These are phyloP conservation scores for Hoplostethus atlanticus DNA, from an alignment of 2,797 vertebrate genomes.

Conservation along the genomic window DNA sequence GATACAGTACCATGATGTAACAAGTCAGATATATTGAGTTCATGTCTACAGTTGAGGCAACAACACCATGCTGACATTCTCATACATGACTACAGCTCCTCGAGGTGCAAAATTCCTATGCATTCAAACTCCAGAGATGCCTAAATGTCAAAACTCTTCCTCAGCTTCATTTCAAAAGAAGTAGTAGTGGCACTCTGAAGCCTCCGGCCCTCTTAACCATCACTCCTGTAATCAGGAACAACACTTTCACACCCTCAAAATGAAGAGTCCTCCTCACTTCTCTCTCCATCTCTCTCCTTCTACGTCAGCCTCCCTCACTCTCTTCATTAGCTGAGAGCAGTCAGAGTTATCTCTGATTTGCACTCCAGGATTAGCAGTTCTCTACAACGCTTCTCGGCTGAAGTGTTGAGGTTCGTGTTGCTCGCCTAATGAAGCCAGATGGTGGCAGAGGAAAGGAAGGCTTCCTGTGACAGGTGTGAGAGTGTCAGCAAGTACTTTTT, in stretches of 20 bases:
- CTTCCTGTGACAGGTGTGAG: neutral
- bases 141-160: slow-evolving; percentile 30
- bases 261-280: slow-evolving; percentile 49
- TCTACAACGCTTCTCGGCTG: slow-evolving; percentile 50
- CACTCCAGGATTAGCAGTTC: slow-evolving; percentile 65
- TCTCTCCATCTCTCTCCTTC: slow-evolving; percentile 37
- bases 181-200: slow-evolving; percentile 16
- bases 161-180: slow-evolving; percentile 4
- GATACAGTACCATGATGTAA: neutral
- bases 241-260: slow-evolving; percentile 42
- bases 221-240: slow-evolving; percentile 57
- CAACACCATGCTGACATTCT: neutral
- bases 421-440: slow-evolving; percentile 35
- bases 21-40: neutral
- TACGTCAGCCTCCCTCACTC: slow-evolving; percentile 47
- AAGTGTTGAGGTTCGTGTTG: slow-evolving; percentile 48
- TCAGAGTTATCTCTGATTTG: slow-evolving; percentile 64
- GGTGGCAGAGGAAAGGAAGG: slow-evolving; percentile 11
- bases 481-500: neutral
- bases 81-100: neutral
- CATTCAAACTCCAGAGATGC: slow-evolving; percentile 20
- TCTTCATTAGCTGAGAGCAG: slow-evolving; percentile 65
- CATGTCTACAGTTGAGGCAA: slow-evolving; percentile 13
- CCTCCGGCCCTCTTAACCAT: slow-evolving; percentile 30
- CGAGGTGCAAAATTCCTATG: slow-evolving; percentile 12